Evolutionary conservation across 2,113 vertebrate genomes (phyloP).

Genomic region (Poicephalus gulielmi): DNA sequence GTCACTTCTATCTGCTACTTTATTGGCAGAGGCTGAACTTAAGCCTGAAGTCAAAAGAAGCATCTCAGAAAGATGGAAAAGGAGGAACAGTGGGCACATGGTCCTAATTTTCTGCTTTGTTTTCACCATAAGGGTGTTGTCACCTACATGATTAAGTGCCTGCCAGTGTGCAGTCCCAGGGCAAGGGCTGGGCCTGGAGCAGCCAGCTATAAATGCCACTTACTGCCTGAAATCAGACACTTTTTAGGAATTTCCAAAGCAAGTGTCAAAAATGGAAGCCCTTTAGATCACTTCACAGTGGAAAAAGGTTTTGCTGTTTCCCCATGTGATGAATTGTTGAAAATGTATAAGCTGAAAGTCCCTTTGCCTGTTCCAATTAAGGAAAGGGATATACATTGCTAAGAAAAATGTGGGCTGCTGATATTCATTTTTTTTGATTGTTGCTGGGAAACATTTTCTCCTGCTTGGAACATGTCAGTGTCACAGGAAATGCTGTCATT

Average conservation of each 20-base stretch:
- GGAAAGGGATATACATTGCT: background rate
- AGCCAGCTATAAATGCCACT: background rate
- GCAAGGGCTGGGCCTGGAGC: background rate
- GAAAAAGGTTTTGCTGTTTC: background rate
- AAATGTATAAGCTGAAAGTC: background rate
- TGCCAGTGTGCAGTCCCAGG: background rate
- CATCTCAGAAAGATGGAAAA: background rate
- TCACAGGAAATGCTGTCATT: conserved; percentile 53
- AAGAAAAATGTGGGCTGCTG: background rate
- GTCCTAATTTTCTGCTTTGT: background rate
- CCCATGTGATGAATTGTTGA: background rate
- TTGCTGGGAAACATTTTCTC: conserved; percentile 43
- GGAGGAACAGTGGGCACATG: rapidly evolving
- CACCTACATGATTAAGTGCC: rapidly evolving
- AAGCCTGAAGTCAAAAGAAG: background rate
- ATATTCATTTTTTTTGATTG: background rate
- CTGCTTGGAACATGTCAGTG: background rate
- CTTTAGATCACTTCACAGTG: background rate
- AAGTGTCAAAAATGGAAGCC: background rate
- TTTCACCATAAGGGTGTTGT: background rate
- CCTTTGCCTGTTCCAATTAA: background rate
- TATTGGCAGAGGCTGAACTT: background rate
- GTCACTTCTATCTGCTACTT: background rate
- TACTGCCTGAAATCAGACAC: background rate
- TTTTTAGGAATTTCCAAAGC: background rate